phyloP scores from a whole-genome alignment of 64 coral and sea anemone species.

The Dendronephthya gigantea region DNA sequence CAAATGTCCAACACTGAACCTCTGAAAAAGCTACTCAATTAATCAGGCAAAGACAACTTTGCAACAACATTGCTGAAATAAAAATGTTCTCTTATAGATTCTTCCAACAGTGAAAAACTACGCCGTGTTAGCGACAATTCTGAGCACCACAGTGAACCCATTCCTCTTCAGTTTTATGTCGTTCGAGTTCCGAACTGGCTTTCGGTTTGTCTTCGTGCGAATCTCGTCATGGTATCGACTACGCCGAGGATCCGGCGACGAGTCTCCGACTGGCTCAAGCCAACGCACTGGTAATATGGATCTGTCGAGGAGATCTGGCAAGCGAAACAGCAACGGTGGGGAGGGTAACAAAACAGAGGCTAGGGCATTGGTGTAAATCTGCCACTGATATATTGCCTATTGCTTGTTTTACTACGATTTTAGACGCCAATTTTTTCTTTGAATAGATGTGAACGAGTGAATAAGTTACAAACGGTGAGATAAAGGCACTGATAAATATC shows the following conservation, averaged over 20 bases:
- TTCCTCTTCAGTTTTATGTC: conserved; percentile 14
- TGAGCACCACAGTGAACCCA: not conserved
- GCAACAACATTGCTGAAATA: not conserved
- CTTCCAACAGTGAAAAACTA: not conserved
- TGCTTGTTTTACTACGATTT: too few species aligned
- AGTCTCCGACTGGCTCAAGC: not conserved
- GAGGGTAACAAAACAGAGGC: not conserved
- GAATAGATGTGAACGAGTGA: too few species aligned
- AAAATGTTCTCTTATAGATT: not conserved
- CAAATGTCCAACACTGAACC: too few species aligned
- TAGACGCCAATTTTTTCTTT: too few species aligned
- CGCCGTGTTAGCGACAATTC: not conserved
- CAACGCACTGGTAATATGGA: conserved; percentile 5
- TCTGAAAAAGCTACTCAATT: too few species aligned
- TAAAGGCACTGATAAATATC: too few species aligned
- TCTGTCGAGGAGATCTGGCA: not conserved
- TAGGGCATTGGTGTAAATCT: not conserved
- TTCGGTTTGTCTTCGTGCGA: not conserved
- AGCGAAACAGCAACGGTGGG: not conserved
- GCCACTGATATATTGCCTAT: not conserved
- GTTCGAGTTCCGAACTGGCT: not conserved
- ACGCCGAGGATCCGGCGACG: not conserved
- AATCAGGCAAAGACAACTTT: too few species aligned
- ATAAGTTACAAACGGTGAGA: too few species aligned
- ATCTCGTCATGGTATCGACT: not conserved